phyloP scores from a whole-genome alignment of 2,797 vertebrate genomes.

The Chelidonichthys spinosus region DNA sequence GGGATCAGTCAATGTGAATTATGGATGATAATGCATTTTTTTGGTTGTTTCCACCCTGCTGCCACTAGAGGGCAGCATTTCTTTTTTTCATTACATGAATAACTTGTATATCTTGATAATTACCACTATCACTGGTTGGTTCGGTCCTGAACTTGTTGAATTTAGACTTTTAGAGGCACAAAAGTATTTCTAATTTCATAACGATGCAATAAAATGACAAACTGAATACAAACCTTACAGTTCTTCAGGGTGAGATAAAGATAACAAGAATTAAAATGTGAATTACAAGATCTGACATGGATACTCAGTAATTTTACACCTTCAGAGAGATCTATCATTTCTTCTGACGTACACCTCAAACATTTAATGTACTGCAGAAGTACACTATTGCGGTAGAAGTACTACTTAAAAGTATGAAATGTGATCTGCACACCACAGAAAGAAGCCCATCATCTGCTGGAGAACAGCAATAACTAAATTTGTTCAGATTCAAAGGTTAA shows the following conservation, averaged over 20 bases:
- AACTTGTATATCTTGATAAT: neutral
- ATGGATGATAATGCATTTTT: neutral
- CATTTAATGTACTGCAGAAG: neutral
- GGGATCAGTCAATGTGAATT: neutral
- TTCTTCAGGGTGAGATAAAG: neutral
- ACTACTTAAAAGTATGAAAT: conserved; percentile 7
- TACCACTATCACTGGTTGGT: neutral
- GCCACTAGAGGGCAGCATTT: conserved; percentile 73
- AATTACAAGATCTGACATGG: too few species aligned
- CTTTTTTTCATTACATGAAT: conserved; percentile 7
- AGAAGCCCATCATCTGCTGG: neutral
- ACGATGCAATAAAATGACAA: neutral
- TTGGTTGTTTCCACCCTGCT: conserved; percentile 16
- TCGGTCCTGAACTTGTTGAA: neutral
- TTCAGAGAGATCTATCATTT: neutral
- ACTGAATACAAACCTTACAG: neutral
- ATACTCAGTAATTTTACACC: neutral
- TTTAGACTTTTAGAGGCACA: neutral
- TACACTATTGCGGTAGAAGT: neutral
- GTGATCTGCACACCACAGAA: neutral
- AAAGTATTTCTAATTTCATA: neutral
- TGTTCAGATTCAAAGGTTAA: too few species aligned
- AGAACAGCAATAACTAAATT: too few species aligned
- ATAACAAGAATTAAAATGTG: neutral
- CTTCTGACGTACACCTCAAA: neutral